These are phyloP conservation scores for Sapayoa aenigma DNA, from an alignment of 2,113 vertebrate genomes.

Conservation along the genomic window DNA sequence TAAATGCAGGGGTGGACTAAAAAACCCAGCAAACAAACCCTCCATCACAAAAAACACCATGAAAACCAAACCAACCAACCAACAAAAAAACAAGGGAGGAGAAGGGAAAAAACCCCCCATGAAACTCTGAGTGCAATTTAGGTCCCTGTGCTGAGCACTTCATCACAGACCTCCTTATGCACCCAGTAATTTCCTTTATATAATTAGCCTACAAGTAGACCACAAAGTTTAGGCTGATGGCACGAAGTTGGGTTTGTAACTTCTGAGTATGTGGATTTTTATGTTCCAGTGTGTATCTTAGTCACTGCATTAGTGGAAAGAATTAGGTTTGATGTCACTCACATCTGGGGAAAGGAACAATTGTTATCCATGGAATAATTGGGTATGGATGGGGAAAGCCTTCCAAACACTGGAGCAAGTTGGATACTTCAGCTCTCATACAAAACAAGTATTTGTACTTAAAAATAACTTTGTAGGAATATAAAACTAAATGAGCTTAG, in stretches of 20 bases:
- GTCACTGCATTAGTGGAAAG: not conserved
- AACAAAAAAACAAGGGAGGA: not conserved
- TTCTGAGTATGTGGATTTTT: not conserved
- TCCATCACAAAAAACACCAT: not conserved
- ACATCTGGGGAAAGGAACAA: not conserved
- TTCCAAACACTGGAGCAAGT: not conserved
- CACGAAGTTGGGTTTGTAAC: not conserved
- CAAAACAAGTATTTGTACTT: not conserved
- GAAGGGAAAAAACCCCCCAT: not conserved
- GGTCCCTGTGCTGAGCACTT: not conserved
- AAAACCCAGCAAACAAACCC: not conserved
- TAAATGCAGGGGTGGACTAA: not conserved
- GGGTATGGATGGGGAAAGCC: not conserved
- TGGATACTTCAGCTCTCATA: not conserved
- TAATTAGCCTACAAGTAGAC: not conserved
- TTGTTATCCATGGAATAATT: not conserved
- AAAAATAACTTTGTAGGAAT: not conserved
- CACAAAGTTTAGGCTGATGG: not conserved
- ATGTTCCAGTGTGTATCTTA: not conserved
- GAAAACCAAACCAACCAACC: not conserved
- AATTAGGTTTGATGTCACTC: not conserved
- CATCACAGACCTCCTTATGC: not conserved
- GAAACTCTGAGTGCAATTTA: not conserved
- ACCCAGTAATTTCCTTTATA: not conserved
- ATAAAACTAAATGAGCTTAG: not conserved